Evolutionary conservation across 2,797 vertebrate genomes (phyloP).

Genomic region (Halcyon smyrnensis): DNA sequence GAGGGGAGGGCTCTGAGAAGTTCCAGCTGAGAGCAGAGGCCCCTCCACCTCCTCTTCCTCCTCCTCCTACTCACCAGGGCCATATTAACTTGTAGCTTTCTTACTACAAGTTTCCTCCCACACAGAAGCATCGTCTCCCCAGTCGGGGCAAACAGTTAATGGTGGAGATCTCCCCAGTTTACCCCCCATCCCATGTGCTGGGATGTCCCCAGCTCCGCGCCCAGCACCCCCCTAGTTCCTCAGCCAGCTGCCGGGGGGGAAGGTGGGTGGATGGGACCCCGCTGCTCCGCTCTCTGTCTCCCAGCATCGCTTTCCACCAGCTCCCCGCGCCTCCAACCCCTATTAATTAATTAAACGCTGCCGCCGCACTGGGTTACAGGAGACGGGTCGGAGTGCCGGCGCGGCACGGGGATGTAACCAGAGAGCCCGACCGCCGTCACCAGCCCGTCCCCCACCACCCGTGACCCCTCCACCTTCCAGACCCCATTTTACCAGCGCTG

Average conservation of each 20-base stretch:
- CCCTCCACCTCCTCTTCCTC: neutral
- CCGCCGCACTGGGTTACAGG: neutral
- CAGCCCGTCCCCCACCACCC: neutral
- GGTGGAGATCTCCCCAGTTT: rapidly evolving
- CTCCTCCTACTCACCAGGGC: neutral
- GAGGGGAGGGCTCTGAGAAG: neutral
- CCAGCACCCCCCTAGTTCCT: rapidly evolving
- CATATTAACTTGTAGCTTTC: neutral
- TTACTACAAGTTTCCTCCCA: neutral
- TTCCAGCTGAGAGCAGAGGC: neutral
- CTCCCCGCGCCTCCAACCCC: neutral
- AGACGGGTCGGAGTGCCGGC: rapidly evolving
- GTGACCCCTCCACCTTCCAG: neutral
- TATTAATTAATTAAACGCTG: slow-evolving; percentile 36
- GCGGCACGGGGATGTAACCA: neutral
- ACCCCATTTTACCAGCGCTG: neutral
- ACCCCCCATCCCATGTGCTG: neutral
- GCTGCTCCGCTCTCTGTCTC: rapidly evolving
- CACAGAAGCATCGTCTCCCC: rapidly evolving
- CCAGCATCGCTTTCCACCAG: neutral
- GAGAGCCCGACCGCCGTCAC: neutral
- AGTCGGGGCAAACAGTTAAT: rapidly evolving
- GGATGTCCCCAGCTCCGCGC: neutral
- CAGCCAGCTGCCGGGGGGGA: rapidly evolving
- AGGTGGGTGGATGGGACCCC: neutral